A percentile compares a stretch with the other conserved stretches of the same genome.
These are phyloP conservation scores for Holocentrus rufus DNA, from an alignment of 2,797 vertebrate genomes.

Conservation along the genomic window DNA sequence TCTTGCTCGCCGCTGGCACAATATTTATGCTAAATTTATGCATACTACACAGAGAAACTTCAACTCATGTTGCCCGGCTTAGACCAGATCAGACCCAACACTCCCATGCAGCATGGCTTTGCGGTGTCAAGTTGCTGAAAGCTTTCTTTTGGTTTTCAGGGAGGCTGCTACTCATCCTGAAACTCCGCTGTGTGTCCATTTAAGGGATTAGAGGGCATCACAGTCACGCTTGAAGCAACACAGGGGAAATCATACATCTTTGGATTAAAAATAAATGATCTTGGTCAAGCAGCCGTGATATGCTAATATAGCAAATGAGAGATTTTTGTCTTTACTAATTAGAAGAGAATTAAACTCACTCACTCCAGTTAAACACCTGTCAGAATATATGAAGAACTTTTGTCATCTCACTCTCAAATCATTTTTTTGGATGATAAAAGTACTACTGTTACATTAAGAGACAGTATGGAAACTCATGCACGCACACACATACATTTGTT, in stretches of 20 bases:
- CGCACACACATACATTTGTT: slow-evolving; percentile 4
- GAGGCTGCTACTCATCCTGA: not conserved
- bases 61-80: not conserved
- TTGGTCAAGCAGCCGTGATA: not conserved
- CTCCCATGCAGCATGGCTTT: not conserved
- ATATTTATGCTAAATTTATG: slow-evolving; percentile 10
- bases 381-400: too few species aligned
- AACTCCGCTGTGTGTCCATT: not conserved
- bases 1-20: not conserved
- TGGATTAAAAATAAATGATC: not conserved
- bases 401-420: not conserved
- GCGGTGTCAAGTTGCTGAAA: not conserved
- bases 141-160: not conserved
- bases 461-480: not conserved
- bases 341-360: too few species aligned
- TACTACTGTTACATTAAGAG: not conserved
- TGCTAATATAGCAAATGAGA: too few species aligned
- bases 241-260: not conserved
- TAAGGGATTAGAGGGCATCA: not conserved
- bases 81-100: not conserved
- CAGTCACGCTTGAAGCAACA: not conserved
- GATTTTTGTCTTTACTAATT: not conserved
- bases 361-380: too few species aligned
- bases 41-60: not conserved
- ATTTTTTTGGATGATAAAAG: not conserved